These are phyloP conservation scores for Trachythela sp. DNA, from an alignment of 64 coral and sea anemone genomes.

Conservation along the genomic window DNA sequence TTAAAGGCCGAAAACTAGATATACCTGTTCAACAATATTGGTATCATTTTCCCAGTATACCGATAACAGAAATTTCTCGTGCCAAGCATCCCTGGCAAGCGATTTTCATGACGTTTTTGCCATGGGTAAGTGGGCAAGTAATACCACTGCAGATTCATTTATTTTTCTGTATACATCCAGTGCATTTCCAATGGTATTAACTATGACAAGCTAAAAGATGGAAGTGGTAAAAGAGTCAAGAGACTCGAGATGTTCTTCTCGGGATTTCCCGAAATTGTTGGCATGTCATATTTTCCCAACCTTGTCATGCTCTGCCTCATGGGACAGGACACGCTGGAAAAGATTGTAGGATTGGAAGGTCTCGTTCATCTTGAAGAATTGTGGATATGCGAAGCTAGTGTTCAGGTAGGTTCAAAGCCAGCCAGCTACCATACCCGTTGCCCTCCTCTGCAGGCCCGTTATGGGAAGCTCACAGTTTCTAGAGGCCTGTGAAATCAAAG, in stretches of 20 bases:
- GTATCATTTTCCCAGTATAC: too few relatives aligned
- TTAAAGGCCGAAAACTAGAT: too few relatives aligned
- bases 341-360: background rate
- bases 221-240: background rate
- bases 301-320: background rate
- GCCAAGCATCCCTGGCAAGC: too few relatives aligned
- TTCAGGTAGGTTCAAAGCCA: background rate
- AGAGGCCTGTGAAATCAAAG: too few relatives aligned
- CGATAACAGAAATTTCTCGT: too few relatives aligned
- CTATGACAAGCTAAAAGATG: background rate
- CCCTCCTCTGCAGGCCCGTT: too few relatives aligned
- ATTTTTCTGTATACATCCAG: background rate
- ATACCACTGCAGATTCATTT: too few relatives aligned
- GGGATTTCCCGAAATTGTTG: background rate
- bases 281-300: background rate
- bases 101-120: too few relatives aligned
- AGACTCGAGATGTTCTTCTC: background rate
- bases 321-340: background rate
- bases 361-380: slow-evolving; percentile 10
- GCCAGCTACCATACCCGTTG: background rate
- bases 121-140: too few relatives aligned
- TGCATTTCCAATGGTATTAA: background rate
- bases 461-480: too few relatives aligned
- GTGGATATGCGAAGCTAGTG: slow-evolving; percentile 12
- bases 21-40: too few relatives aligned